These are phyloP conservation scores for Drosophila simulans DNA, from an alignment of 1,140 invertebrate species.

Conservation along the genomic window DNA sequence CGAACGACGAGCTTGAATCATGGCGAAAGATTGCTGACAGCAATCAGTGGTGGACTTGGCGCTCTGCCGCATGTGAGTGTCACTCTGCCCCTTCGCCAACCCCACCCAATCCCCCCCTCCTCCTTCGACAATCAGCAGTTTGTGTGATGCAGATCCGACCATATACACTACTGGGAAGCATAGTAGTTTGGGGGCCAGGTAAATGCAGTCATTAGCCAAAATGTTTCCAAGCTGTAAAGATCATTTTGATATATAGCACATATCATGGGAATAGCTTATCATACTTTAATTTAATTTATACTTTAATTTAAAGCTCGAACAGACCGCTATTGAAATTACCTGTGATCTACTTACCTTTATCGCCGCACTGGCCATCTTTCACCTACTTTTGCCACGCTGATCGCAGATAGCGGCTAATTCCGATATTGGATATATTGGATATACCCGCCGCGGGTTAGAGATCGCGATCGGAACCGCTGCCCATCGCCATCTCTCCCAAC, in stretches of 20 bases:
- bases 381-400: conserved; percentile 21
- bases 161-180: neutral
- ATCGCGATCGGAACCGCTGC: conserved; percentile 29
- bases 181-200: neutral
- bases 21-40: conserved; percentile 72
- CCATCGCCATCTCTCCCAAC: conserved; percentile 36
- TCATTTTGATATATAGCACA: too few relatives aligned
- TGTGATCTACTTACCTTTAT: conserved; percentile 7
- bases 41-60: conserved; percentile 47
- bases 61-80: conserved; percentile 47
- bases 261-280: too few relatives aligned
- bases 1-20: conserved; percentile 23
- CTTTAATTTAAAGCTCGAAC: neutral
- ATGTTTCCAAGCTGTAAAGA: too few relatives aligned
- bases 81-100: conserved; percentile 29
- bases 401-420: conserved; percentile 24
- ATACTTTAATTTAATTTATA: neutral
- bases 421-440: conserved; percentile 36
- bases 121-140: conserved; percentile 35
- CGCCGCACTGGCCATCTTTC: conserved; percentile 18
- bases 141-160: conserved; percentile 13
- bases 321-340: conserved; percentile 5
- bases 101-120: neutral
- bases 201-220: too few relatives aligned
- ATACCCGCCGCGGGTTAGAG: conserved; percentile 42